phyloP scores from a whole-genome alignment of 2,797 vertebrate genomes.

The Neosilurus hyrtlii region DNA sequence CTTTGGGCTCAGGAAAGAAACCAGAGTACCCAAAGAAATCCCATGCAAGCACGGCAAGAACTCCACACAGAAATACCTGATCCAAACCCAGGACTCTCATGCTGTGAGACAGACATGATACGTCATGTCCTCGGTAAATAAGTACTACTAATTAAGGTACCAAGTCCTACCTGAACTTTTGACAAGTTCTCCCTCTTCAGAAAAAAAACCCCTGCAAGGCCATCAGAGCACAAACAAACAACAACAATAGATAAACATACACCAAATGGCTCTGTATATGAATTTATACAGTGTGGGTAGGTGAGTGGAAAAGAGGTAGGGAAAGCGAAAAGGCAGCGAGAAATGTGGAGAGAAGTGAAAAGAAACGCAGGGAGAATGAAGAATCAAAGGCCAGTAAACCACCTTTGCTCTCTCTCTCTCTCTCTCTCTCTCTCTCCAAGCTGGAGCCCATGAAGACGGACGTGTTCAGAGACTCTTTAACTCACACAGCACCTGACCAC shows the following conservation, averaged over 20 bases:
- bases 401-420: background rate
- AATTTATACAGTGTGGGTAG: slow-evolving; percentile 33
- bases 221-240: slow-evolving; percentile 41
- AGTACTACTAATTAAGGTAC: background rate
- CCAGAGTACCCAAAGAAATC: too few relatives aligned
- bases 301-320: background rate
- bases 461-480: slow-evolving; percentile 8
- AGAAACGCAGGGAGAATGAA: slow-evolving; percentile 11
- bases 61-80: too few relatives aligned
- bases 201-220: slow-evolving; percentile 25
- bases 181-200: slow-evolving; percentile 33
- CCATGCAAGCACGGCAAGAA: too few relatives aligned
- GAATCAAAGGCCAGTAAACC: slow-evolving; percentile 16
- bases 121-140: slow-evolving; percentile 28
- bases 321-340: slow-evolving; percentile 4
- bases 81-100: too few relatives aligned
- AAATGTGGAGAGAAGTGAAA: background rate
- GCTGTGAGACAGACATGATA: too few relatives aligned
- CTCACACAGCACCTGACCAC: slow-evolving; percentile 14
- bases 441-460: background rate
- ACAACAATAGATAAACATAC: slow-evolving; percentile 31
- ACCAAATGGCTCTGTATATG: slow-evolving; percentile 23
- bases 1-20: too few relatives aligned
- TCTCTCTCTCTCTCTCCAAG: background rate
- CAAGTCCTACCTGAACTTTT: slow-evolving; percentile 31